These are phyloP conservation scores for Gryllus bimaculatus DNA, from an alignment of 1,140 invertebrate species.

Conservation along the genomic window DNA sequence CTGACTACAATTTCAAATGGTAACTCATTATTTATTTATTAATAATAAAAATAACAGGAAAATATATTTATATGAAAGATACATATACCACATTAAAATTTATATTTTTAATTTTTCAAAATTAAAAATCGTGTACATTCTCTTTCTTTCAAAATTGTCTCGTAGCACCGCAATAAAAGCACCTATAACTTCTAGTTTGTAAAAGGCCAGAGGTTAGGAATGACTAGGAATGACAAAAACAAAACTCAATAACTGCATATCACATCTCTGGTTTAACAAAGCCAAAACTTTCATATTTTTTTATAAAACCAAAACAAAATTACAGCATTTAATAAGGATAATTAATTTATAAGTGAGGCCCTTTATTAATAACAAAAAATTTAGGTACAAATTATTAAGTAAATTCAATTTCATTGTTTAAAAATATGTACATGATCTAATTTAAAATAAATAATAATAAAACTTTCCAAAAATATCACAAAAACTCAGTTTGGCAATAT, in stretches of 20 bases:
- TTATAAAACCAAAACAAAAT: not conserved
- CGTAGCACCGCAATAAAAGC: not conserved
- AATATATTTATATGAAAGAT: not conserved
- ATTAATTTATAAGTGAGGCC: no score
- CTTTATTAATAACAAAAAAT: not conserved
- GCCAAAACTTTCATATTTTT: not conserved
- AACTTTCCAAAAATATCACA: no score
- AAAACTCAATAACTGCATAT: no score
- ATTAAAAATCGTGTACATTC: not conserved
- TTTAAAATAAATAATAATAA: no score
- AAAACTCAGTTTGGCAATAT: no score
- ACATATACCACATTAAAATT: not conserved
- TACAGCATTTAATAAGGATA: not conserved
- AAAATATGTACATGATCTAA: not conserved
- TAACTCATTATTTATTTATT: not conserved
- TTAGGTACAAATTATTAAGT: not conserved
- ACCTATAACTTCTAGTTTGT: not conserved
- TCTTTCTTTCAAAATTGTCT: not conserved
- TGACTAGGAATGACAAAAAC: not conserved
- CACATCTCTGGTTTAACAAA: not conserved
- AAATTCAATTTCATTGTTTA: not conserved
- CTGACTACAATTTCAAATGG: not conserved
- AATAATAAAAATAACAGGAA: not conserved
- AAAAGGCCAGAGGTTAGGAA: not conserved
- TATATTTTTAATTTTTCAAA: no score